Base-by-base conservation (phyloP, 2,888 invertebrate species). In the Cephus runcator region DNA sequence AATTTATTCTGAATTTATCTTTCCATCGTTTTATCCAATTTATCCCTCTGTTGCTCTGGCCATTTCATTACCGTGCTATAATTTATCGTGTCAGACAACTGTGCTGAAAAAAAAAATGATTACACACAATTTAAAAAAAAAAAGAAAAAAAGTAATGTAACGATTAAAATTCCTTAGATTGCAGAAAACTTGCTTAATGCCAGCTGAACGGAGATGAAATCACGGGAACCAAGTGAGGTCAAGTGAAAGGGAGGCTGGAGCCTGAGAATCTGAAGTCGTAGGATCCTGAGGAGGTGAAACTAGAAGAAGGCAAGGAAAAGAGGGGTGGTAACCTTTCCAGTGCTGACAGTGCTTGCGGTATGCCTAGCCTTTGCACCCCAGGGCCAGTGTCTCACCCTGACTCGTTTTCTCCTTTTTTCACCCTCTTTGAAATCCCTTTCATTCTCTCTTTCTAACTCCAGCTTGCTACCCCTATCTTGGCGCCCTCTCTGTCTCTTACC, bases 311-410 rank as follows among this genome's bases (percentile, higher is more conserved):
- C 6, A n/a, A 30, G 23, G 11, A 9, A 6, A 34, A 71, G 71
- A 23, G 71, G 71, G 71, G 30, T 33, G 71, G 76, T 75, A 80
- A 80, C 80, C 78, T 79, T 80, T 79, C 76, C 75, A 81, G 76
- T 81, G 83, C 81, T 81, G 83, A 83, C 81, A 77, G 79, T 80
- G 79, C 79, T 78, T 73, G 79, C 77, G 79, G 76, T 73, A 73
- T 75, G 80, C 76, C 78, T 74, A 79, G 77, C 76, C 76, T 80
- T 80, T 69, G 78, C 75, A 80, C 80, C 80, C 77, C 11, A n/a
- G 36, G 35, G 76, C 75, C 73, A 68, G 35, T 69, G 56, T 56
- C 23, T 23, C 56, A 56, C 56, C 56, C 56, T 56, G 56, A 56
- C 56, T 56, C 23, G 9, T 31, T 76, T 75, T 74, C n/a, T 68